Conservation (phyloP, 2,113 vertebrate genomes). For the Phaethornis superciliosus region DNA sequence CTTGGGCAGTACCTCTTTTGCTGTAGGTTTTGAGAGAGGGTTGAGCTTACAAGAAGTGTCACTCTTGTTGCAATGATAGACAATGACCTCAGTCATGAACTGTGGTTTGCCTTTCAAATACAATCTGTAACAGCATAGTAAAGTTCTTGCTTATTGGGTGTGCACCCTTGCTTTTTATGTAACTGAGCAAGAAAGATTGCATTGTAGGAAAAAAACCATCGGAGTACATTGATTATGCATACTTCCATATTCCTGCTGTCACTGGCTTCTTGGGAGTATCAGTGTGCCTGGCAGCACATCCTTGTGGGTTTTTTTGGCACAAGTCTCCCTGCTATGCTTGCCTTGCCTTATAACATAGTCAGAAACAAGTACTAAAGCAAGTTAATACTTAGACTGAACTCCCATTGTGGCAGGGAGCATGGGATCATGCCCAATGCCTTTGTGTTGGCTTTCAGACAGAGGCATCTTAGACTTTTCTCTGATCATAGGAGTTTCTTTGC, state of each 20-base stretch:
- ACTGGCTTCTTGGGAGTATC: not conserved
- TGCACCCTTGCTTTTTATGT: not conserved
- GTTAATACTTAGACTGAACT: conserved; percentile 12
- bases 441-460: not conserved
- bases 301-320: conserved; percentile 42
- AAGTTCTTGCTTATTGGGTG: not conserved
- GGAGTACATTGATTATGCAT: not conserved
- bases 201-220: not conserved
- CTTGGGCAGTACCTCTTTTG: not conserved
- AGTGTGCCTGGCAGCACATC: conserved; percentile 1
- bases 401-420: not conserved
- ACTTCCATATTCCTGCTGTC: not conserved
- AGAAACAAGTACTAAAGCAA: conserved; percentile 35
- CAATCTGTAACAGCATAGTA: not conserved
- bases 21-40: not conserved
- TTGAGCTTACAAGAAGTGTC: not conserved
- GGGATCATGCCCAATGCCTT: not conserved
- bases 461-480: not conserved
- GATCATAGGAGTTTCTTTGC: not conserved
- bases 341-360: not conserved
- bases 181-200: not conserved
- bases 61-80: not conserved
- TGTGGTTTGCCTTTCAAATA: not conserved
- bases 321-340: not conserved
- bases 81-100: not conserved